Evolutionary conservation across 2,113 vertebrate genomes (phyloP), one percentile per base, ranked within the genome.

Genomic region (Megalops atlanticus): DNA sequence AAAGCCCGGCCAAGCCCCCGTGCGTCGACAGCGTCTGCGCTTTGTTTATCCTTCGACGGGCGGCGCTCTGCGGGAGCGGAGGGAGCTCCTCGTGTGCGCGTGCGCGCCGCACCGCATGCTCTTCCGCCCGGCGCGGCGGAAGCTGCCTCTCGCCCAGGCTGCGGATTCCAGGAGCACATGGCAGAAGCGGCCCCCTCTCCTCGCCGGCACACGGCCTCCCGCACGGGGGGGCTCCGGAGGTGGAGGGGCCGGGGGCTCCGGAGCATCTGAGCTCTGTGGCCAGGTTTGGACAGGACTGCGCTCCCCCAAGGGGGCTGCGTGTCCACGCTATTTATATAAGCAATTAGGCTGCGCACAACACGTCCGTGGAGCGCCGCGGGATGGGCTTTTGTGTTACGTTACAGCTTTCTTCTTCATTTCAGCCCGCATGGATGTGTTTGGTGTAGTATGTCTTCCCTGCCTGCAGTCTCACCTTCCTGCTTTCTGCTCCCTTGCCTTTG

Each of bases 221-320:
- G 11, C 27, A 3, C 0, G 39, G 5, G 8, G 8, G 68, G 43
- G 43, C 78, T 31, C 68, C 49, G 78, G 58, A 69, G 77, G 77
- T 10, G 43, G 43, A 45, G 52, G 52, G 16, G 47, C 12, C 47
- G n/a, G 52, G 45, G 45, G 45, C 18, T 68, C 69, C 2, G 16
- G 69, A 71, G 78, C 78, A 80, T 80, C 78, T 80, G 78, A 39
- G 78, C 69, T 80, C 78, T 71, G 21, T n/a, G 21, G 45, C 31
- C 45, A 16, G 33, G 36, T 15, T 73, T 41, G 43, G 68, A 45
- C 43, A 49, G 12, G 70, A 52, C 6, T 27, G 40, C 6, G 78
- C 18, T 68, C 41, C 71, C 64, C 78, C n/a, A 36, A n/a, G 78
- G 33, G 10, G 41, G 2, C 40, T 21, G 2, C 70, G 52, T 4